Evolutionary conservation across 2,888 invertebrate genomes (phyloP).

Genomic region (Euphydryas editha): DNA sequence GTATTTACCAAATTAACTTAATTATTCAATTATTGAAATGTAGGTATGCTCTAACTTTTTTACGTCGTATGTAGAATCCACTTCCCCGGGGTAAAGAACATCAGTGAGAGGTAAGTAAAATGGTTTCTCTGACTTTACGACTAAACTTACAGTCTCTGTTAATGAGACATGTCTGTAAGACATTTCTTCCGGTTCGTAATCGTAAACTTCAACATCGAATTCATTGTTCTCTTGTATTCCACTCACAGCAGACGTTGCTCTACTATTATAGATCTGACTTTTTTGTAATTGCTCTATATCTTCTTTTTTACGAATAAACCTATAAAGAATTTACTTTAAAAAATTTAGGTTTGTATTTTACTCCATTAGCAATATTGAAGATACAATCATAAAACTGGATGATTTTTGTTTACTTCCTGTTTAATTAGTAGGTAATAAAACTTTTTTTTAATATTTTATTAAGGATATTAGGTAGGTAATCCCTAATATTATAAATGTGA

Average conservation of each 20-base stretch:
- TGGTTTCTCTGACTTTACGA: slow-evolving; percentile 54
- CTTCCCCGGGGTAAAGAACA: slow-evolving; percentile 69
- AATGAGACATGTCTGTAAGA: slow-evolving; percentile 52
- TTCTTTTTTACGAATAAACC: slow-evolving; percentile 65
- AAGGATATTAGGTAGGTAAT: too few species aligned
- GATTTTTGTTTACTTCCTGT: background rate
- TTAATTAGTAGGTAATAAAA: too few species aligned
- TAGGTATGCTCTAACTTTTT: slow-evolving; percentile 61
- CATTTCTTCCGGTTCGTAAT: slow-evolving; percentile 57
- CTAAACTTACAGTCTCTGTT: slow-evolving; percentile 42
- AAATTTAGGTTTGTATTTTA: background rate
- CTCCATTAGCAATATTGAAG: background rate
- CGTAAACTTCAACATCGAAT: slow-evolving; percentile 63
- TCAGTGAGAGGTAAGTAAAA: slow-evolving; percentile 69
- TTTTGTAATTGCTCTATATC: slow-evolving; percentile 61
- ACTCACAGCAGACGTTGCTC: slow-evolving; percentile 35
- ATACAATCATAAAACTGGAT: background rate
- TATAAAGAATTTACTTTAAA: slow-evolving; percentile 33
- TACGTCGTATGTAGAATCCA: slow-evolving; percentile 66
- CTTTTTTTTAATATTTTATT: too few species aligned
- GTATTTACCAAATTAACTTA: slow-evolving; percentile 3
- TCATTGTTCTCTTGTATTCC: slow-evolving; percentile 57
- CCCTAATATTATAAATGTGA: too few species aligned
- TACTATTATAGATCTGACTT: slow-evolving; percentile 41
- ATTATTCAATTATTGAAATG: too few species aligned